Conservation (phyloP, 2,888 invertebrate genomes). For the Seira ritae region DNA sequence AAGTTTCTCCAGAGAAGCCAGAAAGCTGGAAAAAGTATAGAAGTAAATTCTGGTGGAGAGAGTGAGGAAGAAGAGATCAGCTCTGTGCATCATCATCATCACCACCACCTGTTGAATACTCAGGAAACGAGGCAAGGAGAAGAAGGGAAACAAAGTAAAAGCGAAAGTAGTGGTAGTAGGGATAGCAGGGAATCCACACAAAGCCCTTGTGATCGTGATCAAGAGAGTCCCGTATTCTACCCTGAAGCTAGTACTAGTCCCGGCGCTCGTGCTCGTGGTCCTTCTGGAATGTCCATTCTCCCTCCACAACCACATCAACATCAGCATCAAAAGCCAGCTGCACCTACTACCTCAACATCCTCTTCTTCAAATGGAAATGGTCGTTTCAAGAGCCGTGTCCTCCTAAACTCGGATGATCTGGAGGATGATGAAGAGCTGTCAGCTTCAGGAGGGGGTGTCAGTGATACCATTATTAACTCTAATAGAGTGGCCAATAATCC, state of each 20-base stretch:
- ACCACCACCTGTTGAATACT: slow-evolving; percentile 61
- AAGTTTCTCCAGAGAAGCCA: slow-evolving; percentile 22
- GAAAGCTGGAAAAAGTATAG: no score
- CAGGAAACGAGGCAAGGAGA: slow-evolving; percentile 30
- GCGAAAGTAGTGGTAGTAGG: slow-evolving; percentile 6
- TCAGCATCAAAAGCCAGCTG: slow-evolving; percentile 30
- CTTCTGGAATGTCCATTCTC: slow-evolving; percentile 59
- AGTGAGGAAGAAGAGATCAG: slow-evolving; percentile 34
- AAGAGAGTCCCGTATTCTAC: slow-evolving; percentile 41
- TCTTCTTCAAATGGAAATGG: slow-evolving; percentile 42
- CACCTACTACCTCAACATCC: background rate
- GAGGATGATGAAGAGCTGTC: slow-evolving; percentile 61
- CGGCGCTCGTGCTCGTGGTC: slow-evolving; percentile 35
- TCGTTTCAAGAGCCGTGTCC: slow-evolving; percentile 62
- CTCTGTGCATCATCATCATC: background rate
- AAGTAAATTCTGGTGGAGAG: slow-evolving; percentile 2
- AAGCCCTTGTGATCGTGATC: slow-evolving; percentile 13
- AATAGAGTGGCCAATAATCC: slow-evolving; percentile 9
- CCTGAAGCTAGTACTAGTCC: slow-evolving; percentile 30
- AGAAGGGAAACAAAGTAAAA: slow-evolving; percentile 39
- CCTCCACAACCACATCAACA: slow-evolving; percentile 49
- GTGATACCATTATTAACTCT: slow-evolving; percentile 33
- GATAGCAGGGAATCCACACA: background rate
- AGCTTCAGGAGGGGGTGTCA: slow-evolving; percentile 29
- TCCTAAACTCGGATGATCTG: slow-evolving; percentile 60